These are phyloP conservation scores for Agonopterix alstromeriana DNA, from an alignment of 2,888 invertebrate species.

Conservation along the genomic window DNA sequence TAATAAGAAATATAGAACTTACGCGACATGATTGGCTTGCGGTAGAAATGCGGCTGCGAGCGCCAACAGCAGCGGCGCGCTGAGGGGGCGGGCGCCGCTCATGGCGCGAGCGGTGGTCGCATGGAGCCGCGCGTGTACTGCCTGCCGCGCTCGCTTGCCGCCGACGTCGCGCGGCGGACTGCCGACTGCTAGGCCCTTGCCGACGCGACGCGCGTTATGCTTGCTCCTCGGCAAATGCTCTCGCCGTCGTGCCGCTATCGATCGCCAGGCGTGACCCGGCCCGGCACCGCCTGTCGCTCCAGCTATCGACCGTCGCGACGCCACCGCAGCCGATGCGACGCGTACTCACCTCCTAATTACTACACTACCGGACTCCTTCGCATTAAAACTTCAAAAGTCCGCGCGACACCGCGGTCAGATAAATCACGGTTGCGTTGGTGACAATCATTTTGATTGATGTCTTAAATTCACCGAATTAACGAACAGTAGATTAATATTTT, in stretches of 20 bases:
- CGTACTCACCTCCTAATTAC: constrained; percentile 55
- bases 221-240: constrained; percentile 43
- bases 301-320: constrained; percentile 64
- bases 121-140: constrained; percentile 47
- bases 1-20: constrained; percentile 46
- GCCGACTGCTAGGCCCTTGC: constrained; percentile 33
- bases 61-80: constrained; percentile 78
- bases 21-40: constrained; percentile 79
- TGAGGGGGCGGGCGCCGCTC: constrained; percentile 77
- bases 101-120: constrained; percentile 59
- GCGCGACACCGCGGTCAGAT: constrained; percentile 32
- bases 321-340: constrained; percentile 53
- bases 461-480: neutral
- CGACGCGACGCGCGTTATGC: constrained; percentile 31
- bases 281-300: constrained; percentile 61
- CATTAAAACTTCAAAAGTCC: constrained; percentile 52
- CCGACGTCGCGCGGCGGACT: constrained; percentile 52
- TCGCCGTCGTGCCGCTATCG: constrained; percentile 45
- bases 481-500: too few species aligned
- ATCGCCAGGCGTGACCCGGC: constrained; percentile 60
- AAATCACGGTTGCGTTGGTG: neutral
- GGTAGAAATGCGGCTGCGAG: constrained; percentile 77
- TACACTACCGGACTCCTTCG: constrained; percentile 38
- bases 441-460: neutral
- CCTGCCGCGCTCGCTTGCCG: constrained; percentile 32